A percentile compares a stretch with the other conserved stretches of the same genome.
Conservation (phyloP, 2,113 vertebrate species). For the Zosterops pallidus region DNA sequence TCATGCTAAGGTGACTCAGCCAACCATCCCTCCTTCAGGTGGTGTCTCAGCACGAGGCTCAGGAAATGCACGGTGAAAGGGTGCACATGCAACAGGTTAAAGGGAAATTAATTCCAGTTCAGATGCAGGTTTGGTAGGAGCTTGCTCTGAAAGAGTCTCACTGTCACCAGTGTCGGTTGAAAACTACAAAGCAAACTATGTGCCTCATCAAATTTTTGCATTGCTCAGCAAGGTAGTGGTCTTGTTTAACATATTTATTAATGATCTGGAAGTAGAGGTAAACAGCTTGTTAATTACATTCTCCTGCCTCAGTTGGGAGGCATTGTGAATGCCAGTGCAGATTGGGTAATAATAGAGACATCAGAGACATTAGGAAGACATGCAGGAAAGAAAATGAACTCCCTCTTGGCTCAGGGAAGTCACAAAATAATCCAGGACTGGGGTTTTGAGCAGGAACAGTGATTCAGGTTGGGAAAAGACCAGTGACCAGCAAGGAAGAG, state of each 20-base stretch:
- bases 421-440: not conserved
- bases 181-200: not conserved
- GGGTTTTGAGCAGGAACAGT: not conserved
- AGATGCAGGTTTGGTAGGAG: not conserved
- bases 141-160: not conserved
- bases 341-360: conserved; percentile 48
- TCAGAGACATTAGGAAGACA: conserved; percentile 20
- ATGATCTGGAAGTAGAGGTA: conserved; percentile 49
- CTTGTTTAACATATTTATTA: conserved; percentile 56
- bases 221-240: not conserved
- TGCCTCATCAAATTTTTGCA: conserved; percentile 1
- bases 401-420: not conserved
- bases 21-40: not conserved
- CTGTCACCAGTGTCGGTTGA: not conserved
- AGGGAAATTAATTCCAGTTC: not conserved
- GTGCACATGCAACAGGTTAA: not conserved
- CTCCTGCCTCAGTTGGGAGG: conserved; percentile 41
- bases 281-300: conserved; percentile 68
- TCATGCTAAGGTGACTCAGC: not conserved
- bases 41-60: not conserved
- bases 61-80: not conserved
- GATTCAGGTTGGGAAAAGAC: not conserved
- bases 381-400: conserved; percentile 34
- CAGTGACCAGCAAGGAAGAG: not conserved
- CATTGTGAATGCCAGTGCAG: not conserved